Evolutionary conservation across 2,888 invertebrate genomes (phyloP).

Genomic region (Megastigmus dorsalis): DNA sequence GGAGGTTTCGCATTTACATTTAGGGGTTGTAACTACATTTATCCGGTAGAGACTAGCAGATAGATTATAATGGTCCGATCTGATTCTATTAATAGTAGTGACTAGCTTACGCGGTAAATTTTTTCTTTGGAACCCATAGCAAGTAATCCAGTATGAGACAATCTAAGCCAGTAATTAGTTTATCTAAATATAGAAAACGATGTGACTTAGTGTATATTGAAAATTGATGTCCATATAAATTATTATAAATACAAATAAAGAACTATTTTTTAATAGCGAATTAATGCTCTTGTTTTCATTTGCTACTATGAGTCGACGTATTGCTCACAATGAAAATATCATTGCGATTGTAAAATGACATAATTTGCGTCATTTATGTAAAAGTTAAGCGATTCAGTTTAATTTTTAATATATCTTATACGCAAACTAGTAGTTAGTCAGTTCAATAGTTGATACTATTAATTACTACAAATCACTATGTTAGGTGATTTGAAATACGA

Average conservation of each 20-base stretch:
- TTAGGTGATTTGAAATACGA: slow-evolving; percentile 19
- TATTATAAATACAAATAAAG: slow-evolving; percentile 32
- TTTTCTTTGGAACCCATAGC: too few species aligned
- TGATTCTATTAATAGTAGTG: too few species aligned
- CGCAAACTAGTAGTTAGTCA: slow-evolving; percentile 30
- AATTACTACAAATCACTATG: slow-evolving; percentile 19
- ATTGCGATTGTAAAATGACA: slow-evolving; percentile 26
- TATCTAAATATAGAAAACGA: too few species aligned
- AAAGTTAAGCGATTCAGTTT: slow-evolving; percentile 27
- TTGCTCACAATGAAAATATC: slow-evolving; percentile 14
- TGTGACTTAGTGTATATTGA: slow-evolving; percentile 36
- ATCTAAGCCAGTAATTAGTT: too few species aligned
- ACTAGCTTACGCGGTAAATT: too few species aligned
- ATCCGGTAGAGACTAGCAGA: too few species aligned
- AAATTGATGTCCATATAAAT: too few species aligned
- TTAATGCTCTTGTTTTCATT: slow-evolving; percentile 39
- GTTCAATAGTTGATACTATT: slow-evolving; percentile 2
- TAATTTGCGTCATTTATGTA: slow-evolving; percentile 18
- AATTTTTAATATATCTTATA: slow-evolving; percentile 44
- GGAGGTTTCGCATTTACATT: too few species aligned
- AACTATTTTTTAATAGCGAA: slow-evolving; percentile 30
- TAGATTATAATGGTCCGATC: too few species aligned
- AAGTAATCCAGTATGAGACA: too few species aligned
- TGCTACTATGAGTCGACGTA: slow-evolving; percentile 24
- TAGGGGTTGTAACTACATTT: too few species aligned